Evolutionary conservation across 2,888 invertebrate genomes (phyloP).

Genomic region (Schizaphis graminum): DNA sequence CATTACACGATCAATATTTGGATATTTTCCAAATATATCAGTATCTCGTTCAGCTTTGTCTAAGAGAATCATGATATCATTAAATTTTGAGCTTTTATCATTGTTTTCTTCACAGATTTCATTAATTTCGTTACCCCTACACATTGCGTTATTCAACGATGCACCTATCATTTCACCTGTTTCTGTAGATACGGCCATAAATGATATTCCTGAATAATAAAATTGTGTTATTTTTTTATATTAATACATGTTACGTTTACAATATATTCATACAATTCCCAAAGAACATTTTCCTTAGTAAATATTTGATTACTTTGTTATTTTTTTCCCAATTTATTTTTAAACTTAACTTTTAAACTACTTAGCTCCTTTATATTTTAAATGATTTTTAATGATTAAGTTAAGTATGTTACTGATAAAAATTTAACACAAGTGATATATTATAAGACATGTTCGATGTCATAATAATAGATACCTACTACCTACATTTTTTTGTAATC

Average conservation of each 20-base stretch:
- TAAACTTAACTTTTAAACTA: neutral
- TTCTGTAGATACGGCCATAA: slow-evolving; percentile 73
- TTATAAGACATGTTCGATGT: neutral
- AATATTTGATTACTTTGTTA: neutral
- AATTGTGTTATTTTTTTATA: neutral
- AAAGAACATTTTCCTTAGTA: neutral
- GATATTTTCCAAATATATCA: slow-evolving; percentile 75
- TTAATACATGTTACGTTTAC: neutral
- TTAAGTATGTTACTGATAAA: neutral
- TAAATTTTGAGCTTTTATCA: slow-evolving; percentile 73
- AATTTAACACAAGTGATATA: neutral
- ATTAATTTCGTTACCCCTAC: neutral
- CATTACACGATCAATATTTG: slow-evolving; percentile 74
- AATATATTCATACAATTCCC: neutral
- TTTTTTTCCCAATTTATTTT: neutral
- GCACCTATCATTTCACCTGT: neutral
- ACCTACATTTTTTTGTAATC: neutral
- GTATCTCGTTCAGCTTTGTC: slow-evolving; percentile 71
- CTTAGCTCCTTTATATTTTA: neutral
- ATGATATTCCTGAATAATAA: neutral
- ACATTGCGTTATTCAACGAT: neutral
- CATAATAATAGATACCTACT: neutral
- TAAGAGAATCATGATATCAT: slow-evolving; percentile 75
- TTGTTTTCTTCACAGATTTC: neutral
- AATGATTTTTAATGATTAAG: neutral